Conservation (phyloP, 2,888 invertebrate species). For the Lepidonotus clava region DNA sequence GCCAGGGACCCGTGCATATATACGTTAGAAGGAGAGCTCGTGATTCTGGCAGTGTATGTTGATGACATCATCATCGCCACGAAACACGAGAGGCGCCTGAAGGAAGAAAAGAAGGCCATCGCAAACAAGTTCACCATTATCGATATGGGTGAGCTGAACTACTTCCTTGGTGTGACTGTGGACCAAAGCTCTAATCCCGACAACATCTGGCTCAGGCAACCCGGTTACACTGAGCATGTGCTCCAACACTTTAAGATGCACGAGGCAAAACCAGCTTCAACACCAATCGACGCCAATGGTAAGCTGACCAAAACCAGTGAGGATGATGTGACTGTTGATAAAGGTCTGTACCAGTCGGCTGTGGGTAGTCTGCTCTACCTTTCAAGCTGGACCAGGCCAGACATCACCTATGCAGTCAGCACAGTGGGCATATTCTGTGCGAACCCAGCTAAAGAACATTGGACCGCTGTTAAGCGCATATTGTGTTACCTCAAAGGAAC, state of each 20-base stretch:
- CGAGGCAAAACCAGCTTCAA: constrained; percentile 38
- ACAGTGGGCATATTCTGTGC: constrained; percentile 55
- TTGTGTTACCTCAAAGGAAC: neutral
- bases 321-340: neutral
- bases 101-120: constrained; percentile 22
- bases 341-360: constrained; percentile 35
- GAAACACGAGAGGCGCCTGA: constrained; percentile 48
- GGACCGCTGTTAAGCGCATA: constrained; percentile 7
- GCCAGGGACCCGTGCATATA: constrained; percentile 59
- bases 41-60: constrained; percentile 52
- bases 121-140: constrained; percentile 58
- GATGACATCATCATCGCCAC: constrained; percentile 58
- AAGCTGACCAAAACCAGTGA: neutral
- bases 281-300: neutral
- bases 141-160: constrained; percentile 58
- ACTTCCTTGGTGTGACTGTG: constrained; percentile 53
- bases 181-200: constrained; percentile 15
- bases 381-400: constrained; percentile 63
- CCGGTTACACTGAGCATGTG: constrained; percentile 9
- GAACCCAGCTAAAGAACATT: constrained; percentile 62
- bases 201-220: constrained; percentile 25
- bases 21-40: neutral
- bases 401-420: constrained; percentile 62
- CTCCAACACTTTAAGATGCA: constrained; percentile 37
- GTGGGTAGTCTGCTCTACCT: constrained; percentile 62